Evolutionary conservation across 2,888 invertebrate genomes (phyloP).

Genomic region (Scrobipalpa costella): DNA sequence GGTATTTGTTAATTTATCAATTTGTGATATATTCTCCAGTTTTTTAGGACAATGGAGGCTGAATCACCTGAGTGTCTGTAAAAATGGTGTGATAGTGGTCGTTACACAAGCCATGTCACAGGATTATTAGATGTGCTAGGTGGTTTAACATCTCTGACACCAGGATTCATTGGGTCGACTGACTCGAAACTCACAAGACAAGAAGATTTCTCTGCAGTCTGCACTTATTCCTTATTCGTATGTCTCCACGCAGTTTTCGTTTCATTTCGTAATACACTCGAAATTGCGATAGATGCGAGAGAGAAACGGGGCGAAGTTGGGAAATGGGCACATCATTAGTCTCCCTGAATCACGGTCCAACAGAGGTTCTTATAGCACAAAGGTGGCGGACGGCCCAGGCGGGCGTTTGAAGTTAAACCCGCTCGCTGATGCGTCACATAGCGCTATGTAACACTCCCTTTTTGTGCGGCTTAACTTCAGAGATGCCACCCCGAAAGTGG

Average conservation of each 20-base stretch:
- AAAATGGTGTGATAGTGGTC: too few species aligned
- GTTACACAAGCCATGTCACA: too few species aligned
- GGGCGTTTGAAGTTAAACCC: slow-evolving; percentile 42
- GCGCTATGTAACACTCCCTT: slow-evolving; percentile 37
- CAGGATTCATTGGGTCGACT: too few species aligned
- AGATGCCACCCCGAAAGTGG: slow-evolving; percentile 9
- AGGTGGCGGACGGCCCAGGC: slow-evolving; percentile 32
- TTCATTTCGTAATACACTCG: slow-evolving; percentile 15
- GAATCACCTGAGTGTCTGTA: too few species aligned
- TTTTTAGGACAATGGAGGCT: too few species aligned
- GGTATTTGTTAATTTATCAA: too few species aligned
- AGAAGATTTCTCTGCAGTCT: too few species aligned
- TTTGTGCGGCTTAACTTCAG: slow-evolving; percentile 31
- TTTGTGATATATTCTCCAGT: too few species aligned
- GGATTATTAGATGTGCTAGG: too few species aligned
- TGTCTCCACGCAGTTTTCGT: slow-evolving; percentile 9
- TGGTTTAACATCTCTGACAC: too few species aligned
- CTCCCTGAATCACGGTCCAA: slow-evolving; percentile 56
- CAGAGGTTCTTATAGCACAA: slow-evolving; percentile 50
- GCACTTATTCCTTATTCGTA: too few species aligned
- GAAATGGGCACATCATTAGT: slow-evolving; percentile 61
- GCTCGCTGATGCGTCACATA: slow-evolving; percentile 42
- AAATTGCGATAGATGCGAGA: slow-evolving; percentile 10
- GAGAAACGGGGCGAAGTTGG: slow-evolving; percentile 20
- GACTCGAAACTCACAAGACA: too few species aligned